Evolutionary conservation across 1,140 invertebrate species (phyloP).

Genomic region (Hycleus cichorii): DNA sequence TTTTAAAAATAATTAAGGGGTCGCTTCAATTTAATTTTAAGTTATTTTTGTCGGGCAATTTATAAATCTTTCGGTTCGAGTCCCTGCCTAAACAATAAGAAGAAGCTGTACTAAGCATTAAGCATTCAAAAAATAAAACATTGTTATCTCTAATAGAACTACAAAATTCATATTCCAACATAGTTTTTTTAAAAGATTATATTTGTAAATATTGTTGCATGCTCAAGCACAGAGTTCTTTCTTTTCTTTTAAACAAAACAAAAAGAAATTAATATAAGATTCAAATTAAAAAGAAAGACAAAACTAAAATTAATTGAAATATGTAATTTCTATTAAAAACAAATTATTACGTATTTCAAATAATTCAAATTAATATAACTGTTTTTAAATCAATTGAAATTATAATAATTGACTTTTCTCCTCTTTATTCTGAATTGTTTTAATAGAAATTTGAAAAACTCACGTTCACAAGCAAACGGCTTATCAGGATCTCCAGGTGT

Average conservation of each 20-base stretch:
- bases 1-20: not conserved
- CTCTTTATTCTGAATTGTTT: not conserved
- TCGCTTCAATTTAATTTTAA: too few relatives aligned
- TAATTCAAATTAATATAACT: too few relatives aligned
- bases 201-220: conserved; percentile 18
- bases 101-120: conserved; percentile 36
- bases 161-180: conserved; percentile 16
- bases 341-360: too few relatives aligned
- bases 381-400: not conserved
- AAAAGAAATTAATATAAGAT: not conserved
- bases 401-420: not conserved
- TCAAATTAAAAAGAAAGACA: not conserved
- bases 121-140: conserved; percentile 19
- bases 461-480: conserved; percentile 89
- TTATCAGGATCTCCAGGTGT: conserved; percentile 72
- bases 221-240: conserved; percentile 32
- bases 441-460: conserved; percentile 44
- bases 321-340: not conserved
- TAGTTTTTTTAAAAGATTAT: conserved; percentile 12
- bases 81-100: conserved; percentile 41
- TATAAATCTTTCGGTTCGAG: conserved; percentile 38
- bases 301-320: conserved; percentile 5
- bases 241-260: not conserved
- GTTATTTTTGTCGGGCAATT: not conserved
- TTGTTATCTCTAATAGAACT: conserved; percentile 19